Evolutionary conservation across 1,140 invertebrate genomes (phyloP), one percentile per base, ranked within the genome.

Genomic region (Lucilia sericata): DNA sequence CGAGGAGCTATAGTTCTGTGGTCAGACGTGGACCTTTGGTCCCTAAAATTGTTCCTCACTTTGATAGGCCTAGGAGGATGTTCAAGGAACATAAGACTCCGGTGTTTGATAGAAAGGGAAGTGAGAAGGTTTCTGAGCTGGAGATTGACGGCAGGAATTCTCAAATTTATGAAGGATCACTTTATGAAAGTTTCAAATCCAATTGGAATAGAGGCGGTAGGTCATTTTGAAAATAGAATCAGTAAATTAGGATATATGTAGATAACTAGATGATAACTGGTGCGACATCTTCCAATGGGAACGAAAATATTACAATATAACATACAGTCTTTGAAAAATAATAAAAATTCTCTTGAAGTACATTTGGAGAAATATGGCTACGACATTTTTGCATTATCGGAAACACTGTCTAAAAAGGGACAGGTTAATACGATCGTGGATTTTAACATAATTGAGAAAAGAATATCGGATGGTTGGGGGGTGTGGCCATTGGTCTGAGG

Each of bases 221-320:
- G 47, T 49, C 47, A 49, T 12, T 49, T 49, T 49, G 12, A 5
- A 5, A 12, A 49, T 49, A 49, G 47, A 49, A 12, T 49, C 5
- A 49, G 47, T 7, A 49, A 49, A 49, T 49, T 49, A 12, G 47
- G 5, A 49, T 49, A 7, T 5, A 49, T 49, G 12, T 49, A 49
- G 5, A 49, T 49, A 5, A 49, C 47, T 12, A 49, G 12, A 49
- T 49, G 5, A 49, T 49, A 7, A 49, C 47, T 12, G 5, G 12
- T 7, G 5, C 47, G 12, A 49, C 5, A 7, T 7, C 47, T 49
- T 49, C 47, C 19, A 74, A 74, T n/a, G n/a, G n/a, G n/a, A 10
- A 74, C 21, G 70, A 74, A 74, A 2, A 14, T 74, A 21, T 21
- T 74, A 14, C 70, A 74, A 74, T 74, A 74, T 21, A 74, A 74